Base-by-base conservation (phyloP, 2,797 vertebrate genomes). In the Neosilurus hyrtlii region DNA sequence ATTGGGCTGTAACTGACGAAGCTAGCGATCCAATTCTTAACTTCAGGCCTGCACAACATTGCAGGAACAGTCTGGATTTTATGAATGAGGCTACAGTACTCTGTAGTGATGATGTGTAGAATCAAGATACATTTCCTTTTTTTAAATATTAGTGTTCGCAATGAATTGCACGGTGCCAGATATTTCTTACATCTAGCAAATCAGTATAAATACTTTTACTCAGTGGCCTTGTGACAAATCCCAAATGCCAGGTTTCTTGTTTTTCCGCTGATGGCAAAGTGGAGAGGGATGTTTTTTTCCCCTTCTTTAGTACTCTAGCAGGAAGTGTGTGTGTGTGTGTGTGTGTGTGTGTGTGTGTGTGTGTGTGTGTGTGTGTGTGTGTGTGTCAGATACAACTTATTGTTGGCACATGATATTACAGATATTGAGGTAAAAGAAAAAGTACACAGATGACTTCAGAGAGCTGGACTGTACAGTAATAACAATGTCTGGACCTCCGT, bases 401-500 rank as follows among this genome's bases (percentile, higher is more conserved):
- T 52, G 70, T 26, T 24, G 52, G 61, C 61, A 30, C 78, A 43
- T 57, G 56, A 63, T 54, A 56, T 72, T 18, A 68, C 24, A 75
- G 73, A 67, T 52, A 82, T 66, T n/a, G n/a, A 65, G 59, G 73
- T 62, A 20, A 81, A 57, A 76, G 76, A 57, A 80, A 83, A 79
- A n/a, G 77, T 73, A 84, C 56, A 84, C 82, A 84, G 68, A 84
- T 84, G 77, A 83, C 77, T 83, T 80, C 82, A 83, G 76, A 65
- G 76, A 15, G 56, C 67, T 37, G 67, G 67, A 79, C 67, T 18
- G 51, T 83, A 77, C 82, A 83, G 24, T 83, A 66, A 83, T 72
- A 79, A 82, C 80, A 82, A 74, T 74, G 43, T 22, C 14, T 10
- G 49, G 30, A 66, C 54, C 52, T 24, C 37, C 57, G 52, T 18